These are phyloP conservation scores for Pithys albifrons DNA, from an alignment of 2,113 vertebrate species.

Conservation along the genomic window DNA sequence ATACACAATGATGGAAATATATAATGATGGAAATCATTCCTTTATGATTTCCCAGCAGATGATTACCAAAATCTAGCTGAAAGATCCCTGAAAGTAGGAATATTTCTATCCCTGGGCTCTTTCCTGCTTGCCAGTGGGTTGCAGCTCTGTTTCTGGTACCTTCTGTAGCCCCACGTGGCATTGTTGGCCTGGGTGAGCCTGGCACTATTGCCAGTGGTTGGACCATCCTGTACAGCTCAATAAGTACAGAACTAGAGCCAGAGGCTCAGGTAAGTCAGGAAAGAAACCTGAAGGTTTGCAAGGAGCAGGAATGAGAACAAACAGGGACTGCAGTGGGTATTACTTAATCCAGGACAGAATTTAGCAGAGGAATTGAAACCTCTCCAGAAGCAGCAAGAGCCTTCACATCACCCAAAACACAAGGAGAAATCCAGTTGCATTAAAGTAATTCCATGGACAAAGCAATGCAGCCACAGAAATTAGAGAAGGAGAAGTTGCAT, in stretches of 20 bases:
- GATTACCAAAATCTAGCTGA: neutral
- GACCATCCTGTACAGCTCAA: fast-evolving
- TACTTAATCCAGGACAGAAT: neutral
- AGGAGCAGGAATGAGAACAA: neutral
- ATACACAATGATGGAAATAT: neutral
- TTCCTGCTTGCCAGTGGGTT: neutral
- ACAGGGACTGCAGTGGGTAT: neutral
- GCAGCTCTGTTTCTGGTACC: neutral
- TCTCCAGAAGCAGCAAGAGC: neutral
- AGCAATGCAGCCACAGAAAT: slow-evolving; percentile 10
- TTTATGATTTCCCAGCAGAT: neutral
- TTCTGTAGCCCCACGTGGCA: neutral
- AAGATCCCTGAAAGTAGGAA: neutral
- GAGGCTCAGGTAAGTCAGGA: neutral
- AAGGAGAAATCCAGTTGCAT: neutral
- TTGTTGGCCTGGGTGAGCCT: neutral
- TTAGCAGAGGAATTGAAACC: neutral
- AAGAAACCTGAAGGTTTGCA: neutral
- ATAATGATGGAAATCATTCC: neutral
- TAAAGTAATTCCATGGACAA: neutral
- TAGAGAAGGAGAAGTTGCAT: slow-evolving; percentile 11
- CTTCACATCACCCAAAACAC: neutral
- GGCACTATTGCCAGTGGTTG: neutral
- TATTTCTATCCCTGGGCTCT: neutral
- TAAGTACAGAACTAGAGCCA: neutral